Conservation (phyloP, 37 sponge, comb jelly and placozoan species). For the Amphimedon queenslandica region DNA sequence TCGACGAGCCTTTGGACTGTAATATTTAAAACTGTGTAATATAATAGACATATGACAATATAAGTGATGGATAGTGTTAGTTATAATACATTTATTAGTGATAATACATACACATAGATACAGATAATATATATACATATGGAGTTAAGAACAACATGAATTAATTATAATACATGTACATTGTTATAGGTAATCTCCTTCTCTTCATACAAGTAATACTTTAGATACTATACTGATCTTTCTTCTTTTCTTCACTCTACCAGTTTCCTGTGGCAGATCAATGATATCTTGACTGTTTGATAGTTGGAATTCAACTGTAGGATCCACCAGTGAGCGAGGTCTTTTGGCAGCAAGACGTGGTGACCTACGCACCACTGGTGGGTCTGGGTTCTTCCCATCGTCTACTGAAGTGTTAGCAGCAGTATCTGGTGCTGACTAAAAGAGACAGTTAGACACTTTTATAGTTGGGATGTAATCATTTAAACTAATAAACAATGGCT, state of each 20-base stretch:
- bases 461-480: too few species aligned
- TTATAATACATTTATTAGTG: too few species aligned
- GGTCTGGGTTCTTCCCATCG: not conserved
- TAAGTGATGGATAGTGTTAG: too few species aligned
- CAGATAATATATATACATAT: not conserved
- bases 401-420: too few species aligned
- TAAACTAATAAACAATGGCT: too few species aligned
- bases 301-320: constrained; percentile 4
- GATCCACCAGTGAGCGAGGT: constrained; percentile 23
- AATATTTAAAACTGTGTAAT: not conserved
- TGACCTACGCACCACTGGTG: constrained; percentile 56
- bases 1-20: not conserved
- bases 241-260: constrained; percentile 18
- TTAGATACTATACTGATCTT: constrained; percentile 55
- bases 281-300: constrained; percentile 23
- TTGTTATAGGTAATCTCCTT: too few species aligned
- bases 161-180: too few species aligned
- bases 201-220: constrained; percentile 60
- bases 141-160: not conserved
- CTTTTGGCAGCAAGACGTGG: constrained; percentile 49
- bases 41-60: not conserved
- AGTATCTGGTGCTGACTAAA: too few species aligned
- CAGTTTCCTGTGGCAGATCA: constrained; percentile 32
- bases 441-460: too few species aligned
- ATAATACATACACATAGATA: not conserved